phyloP scores from a whole-genome alignment of 2,113 vertebrate species.

The Mastomys coucha region DNA sequence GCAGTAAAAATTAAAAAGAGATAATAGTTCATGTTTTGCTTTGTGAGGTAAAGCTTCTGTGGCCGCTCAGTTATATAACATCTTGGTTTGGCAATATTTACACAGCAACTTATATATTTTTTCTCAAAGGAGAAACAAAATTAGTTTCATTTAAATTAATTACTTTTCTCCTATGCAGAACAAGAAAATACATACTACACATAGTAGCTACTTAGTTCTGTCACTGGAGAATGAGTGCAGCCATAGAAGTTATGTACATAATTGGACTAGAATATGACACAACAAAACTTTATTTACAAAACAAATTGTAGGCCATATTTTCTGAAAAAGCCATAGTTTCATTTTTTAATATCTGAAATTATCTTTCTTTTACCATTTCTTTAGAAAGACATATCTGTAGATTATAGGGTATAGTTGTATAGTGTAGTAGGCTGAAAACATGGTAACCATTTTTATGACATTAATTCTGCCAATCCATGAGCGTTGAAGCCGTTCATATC shows the following conservation, averaged over 20 bases:
- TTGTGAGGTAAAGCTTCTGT: background rate
- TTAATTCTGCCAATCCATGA: no score
- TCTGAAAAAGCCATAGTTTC: background rate
- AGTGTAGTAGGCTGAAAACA: background rate
- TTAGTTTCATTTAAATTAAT: background rate
- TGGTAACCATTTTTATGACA: background rate
- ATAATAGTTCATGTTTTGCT: background rate
- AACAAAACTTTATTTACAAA: slow-evolving; percentile 62
- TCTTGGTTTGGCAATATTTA: background rate
- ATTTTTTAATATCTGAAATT: background rate
- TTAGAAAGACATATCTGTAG: background rate
- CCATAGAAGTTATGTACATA: background rate
- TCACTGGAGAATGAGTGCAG: background rate
- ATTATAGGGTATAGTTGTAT: no score
- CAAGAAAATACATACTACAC: background rate
- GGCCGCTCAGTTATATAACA: background rate
- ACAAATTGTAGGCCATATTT: background rate
- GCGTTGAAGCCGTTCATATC: no score
- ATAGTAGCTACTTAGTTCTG: background rate
- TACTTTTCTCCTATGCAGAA: background rate
- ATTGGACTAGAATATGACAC: background rate
- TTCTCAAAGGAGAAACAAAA: background rate
- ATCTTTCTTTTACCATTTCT: background rate
- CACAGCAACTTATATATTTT: background rate
- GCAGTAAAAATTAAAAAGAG: slow-evolving; percentile 14